These are phyloP conservation scores for Hycleus phaleratus DNA, from an alignment of 1,140 invertebrate genomes.

Conservation along the genomic window DNA sequence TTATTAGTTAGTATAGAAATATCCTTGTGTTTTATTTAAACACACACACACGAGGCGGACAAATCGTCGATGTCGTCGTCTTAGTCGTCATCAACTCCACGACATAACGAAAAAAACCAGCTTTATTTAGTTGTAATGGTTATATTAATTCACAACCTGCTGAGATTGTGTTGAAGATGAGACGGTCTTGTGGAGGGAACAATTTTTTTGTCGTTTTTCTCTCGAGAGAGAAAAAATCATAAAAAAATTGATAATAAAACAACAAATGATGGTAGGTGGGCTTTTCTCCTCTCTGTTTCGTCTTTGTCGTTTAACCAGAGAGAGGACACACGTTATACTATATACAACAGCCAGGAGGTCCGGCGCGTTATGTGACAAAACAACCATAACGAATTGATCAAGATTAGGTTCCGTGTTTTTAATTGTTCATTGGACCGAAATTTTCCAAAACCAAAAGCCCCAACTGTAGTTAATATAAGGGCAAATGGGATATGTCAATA, in stretches of 20 bases:
- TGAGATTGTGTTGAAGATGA: conserved; percentile 29
- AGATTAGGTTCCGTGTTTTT: conserved; percentile 37
- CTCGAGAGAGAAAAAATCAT: conserved; percentile 20
- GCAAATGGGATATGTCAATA: too few species aligned
- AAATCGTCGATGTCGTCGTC: too few species aligned
- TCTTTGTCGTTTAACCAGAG: too few species aligned
- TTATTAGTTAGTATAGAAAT: too few species aligned
- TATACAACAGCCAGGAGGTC: conserved; percentile 33
- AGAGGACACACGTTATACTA: conserved; percentile 14
- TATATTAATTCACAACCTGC: conserved; percentile 20
- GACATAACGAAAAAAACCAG: conserved; percentile 4
- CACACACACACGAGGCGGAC: too few species aligned
- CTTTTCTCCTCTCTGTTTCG: background rate
- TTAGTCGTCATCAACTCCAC: background rate
- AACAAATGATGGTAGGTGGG: conserved; percentile 36
- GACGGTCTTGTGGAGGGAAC: too few species aligned
- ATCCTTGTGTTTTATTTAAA: too few species aligned
- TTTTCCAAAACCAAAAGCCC: conserved; percentile 15
- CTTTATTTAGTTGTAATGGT: conserved; percentile 18
- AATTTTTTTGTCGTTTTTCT: too few species aligned
- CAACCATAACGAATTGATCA: conserved; percentile 40
- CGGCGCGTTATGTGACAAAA: conserved; percentile 40
- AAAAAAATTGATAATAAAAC: conserved; percentile 28
- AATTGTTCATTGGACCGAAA: conserved; percentile 38
- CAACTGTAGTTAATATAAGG: too few species aligned